These are phyloP conservation scores for Apamea monoglypha DNA, from an alignment of 2,888 invertebrate species.

Conservation along the genomic window DNA sequence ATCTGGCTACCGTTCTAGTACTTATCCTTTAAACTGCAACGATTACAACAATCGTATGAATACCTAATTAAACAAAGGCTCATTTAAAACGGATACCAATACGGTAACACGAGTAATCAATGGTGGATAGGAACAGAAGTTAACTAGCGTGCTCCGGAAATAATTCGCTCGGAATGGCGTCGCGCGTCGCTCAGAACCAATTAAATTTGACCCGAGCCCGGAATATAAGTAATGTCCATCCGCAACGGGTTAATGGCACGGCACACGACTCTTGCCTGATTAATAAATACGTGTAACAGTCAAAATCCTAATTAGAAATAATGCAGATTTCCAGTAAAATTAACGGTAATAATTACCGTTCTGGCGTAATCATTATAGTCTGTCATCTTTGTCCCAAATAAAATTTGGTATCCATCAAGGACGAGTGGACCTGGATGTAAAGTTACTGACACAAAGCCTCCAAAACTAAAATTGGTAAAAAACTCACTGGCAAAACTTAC, in stretches of 20 bases:
- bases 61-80: neutral
- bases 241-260: constrained; percentile 52
- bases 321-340: constrained; percentile 12
- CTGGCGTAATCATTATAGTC: neutral
- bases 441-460: neutral
- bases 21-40: neutral
- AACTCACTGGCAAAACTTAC: constrained; percentile 1
- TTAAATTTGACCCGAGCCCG: constrained; percentile 64
- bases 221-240: constrained; percentile 57
- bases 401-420: neutral
- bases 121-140: constrained; percentile 41
- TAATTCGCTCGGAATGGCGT: constrained; percentile 62
- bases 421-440: neutral
- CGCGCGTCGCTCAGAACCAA: constrained; percentile 64
- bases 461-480: constrained; percentile 6
- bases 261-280: constrained; percentile 38
- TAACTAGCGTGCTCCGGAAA: constrained; percentile 61
- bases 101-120: constrained; percentile 49
- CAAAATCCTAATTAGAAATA: constrained; percentile 38
- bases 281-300: constrained; percentile 38
- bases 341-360: neutral
- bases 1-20: neutral
- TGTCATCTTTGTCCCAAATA: neutral
- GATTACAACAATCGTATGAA: neutral
- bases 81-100: constrained; percentile 8